Evolutionary conservation across 2,888 invertebrate species (phyloP), one percentile per base, ranked within the genome.

Genomic region (Sminthurides aquaticus): DNA sequence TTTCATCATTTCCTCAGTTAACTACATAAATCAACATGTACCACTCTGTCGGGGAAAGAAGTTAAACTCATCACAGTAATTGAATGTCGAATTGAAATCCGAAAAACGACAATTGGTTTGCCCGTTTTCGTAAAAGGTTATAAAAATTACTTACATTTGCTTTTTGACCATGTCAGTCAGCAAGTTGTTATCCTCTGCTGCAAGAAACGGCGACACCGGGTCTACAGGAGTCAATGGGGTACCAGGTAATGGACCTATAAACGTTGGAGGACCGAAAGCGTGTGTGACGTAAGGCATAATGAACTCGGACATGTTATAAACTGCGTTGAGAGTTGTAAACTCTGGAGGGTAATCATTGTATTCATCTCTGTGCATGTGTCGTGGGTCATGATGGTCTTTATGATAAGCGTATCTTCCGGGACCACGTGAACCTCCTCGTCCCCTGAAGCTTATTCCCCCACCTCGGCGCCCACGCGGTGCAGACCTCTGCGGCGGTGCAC

Each of bases 401-500:
- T 25, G 58, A 58, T 48, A 58, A 20, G 20, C 49, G 57, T 34
- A 49, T 34, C 58, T 52, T 18, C 29, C 54, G 52, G 22, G 49
- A 48, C 24, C 48, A 29, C 57, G 52, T n/a, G 25, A 24, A 18
- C 64, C 68, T 20, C 61, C 77, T 49, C 82, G 81, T 67, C 81
- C 78, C 56, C 80, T 77, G 52, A 73, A 65, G 22, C 79, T 69
- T 75, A 76, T 28, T 15, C 73, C 69, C 60, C 76, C 63, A 26
- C 75, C 61, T 5, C 69, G 57, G 1, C 34, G 5, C 28, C 26
- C 26, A 49, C 29, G 15, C 18, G 58, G n/a, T 28, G 49, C 27
- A 8, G 57, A 28, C 24, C 48, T 25, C 27, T 49, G 22, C 3
- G n/a, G 34, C 1, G 60, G 11, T 27, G 49, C 24, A n/a, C 49